Evolutionary conservation across 1,140 invertebrate species (phyloP), one percentile per base, ranked within the genome.

Genomic region (Danaus plexippus): DNA sequence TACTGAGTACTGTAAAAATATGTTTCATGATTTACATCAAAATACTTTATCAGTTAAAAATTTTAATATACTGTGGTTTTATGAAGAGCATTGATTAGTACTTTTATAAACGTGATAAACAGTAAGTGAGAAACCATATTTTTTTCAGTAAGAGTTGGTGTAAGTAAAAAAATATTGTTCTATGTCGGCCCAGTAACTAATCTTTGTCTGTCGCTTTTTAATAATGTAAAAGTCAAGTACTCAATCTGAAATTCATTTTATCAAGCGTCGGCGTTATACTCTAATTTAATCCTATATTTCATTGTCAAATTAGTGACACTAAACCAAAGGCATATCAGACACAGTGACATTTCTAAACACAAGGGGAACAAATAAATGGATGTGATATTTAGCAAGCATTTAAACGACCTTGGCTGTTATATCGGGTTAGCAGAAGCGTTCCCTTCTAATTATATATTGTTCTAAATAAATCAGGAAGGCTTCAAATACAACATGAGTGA

Each of bases 281-380:
- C 66, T 78, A 73, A 83, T 83, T 79, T 81, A 81, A 80, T 81
- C 72, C 73, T 69, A 73, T 77, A 75, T 78, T 74, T 80, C 77
- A 77, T 69, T 82, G 77, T 80, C 77, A 80, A 77, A 79, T 80
- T 74, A 80, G 67, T 79, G 76, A 77, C 71, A 78, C 73, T 81
- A 80, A 77, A 76, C 76, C 74, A 81, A 83, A 83, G 75, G 75
- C 71, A 69, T 75, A 77, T 82, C 78, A 79, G 64, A 59, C 70
- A 59, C 73, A 77, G 69, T 85, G 83, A 85, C 83, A 80, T 86
- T 86, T 85, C 80, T 76, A 81, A 85, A 81, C 72, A 77, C 65
- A 71, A 73, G 71, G 82, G 78, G 77, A 75, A 75, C 73, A 81
- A 85, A 82, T 82, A 81, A 85, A 80, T 80, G 78, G 74, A 77